Conservation (phyloP, 2,888 invertebrate species). For the Fabriciana adippe region DNA sequence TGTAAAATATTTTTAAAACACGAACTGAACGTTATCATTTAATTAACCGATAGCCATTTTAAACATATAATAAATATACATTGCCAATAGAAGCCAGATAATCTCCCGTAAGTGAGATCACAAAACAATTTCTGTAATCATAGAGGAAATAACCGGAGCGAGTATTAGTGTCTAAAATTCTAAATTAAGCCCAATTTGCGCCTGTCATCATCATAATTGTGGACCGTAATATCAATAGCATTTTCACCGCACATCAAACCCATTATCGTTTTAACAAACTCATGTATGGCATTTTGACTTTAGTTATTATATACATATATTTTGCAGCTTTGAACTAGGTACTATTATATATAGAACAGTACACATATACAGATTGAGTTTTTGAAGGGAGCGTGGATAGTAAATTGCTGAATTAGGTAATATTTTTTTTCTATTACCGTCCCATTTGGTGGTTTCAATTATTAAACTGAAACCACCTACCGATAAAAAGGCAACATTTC, state of each 20-base stretch:
- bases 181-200: constrained; percentile 45
- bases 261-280: constrained; percentile 23
- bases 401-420: too few species aligned
- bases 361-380: too few species aligned
- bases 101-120: constrained; percentile 39
- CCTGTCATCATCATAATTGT: constrained; percentile 45
- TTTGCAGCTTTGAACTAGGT: background rate
- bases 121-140: constrained; percentile 51
- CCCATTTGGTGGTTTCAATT: too few species aligned
- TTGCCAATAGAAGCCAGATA: constrained; percentile 33
- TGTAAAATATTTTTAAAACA: too few species aligned
- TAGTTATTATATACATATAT: constrained; percentile 1
- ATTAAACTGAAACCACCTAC: too few species aligned
- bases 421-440: too few species aligned
- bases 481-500: background rate
- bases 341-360: too few species aligned
- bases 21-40: background rate
- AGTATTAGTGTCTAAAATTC: constrained; percentile 43
- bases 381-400: too few species aligned
- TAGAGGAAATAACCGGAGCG: constrained; percentile 45
- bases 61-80: constrained; percentile 32
- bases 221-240: constrained; percentile 38
- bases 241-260: constrained; percentile 22
- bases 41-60: background rate
- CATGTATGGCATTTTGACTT: background rate